Base-by-base conservation (phyloP, 2,888 invertebrate genomes). In the Synanthedon vespiformis region DNA sequence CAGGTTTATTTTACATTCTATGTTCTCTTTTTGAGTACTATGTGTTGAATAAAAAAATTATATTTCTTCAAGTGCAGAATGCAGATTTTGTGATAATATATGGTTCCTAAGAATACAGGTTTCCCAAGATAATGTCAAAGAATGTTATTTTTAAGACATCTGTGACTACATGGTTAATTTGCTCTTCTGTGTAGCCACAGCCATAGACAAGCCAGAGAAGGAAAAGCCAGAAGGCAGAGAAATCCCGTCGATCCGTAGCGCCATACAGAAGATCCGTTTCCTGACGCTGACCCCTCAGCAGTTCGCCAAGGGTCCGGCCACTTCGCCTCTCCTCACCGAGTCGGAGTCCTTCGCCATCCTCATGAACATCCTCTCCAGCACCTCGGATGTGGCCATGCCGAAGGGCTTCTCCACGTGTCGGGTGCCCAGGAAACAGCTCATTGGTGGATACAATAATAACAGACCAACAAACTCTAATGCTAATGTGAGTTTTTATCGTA, bases 221-320 rank as follows among this genome's bases (percentile, higher is more conserved):
- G 44, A 44, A 2, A 44, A 12, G 27, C 2, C 69, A 77, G 79
- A 74, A 12, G 53, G 54, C 40, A 80, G 74, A 57, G 74, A 74
- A 44, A 78, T 75, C 57, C 68, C 68, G 10, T 83, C 89, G 14
- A 81, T 92, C 54, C 85, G 93, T 2, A 90, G 91, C 61, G 92
- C 92, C 0, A 85, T 95, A 1, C 91, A 91, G 67, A 93, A 94
- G 77, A 92, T 95, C 56, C 89, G 95, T 22, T 95, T 95, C 77
- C 86, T 95, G 11, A 94, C 94, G 0, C 80, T 95, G 60, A 91
- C 91, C 0, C 93, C 95, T 0, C 92, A 94, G 70, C 93, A 95
- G 80, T 95, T 95, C 73, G 94, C 95, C 0, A 93, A 93, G 64
- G 94, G 94, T 0, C 94, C 95, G 0, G 94, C 93, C 0, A 89